These are phyloP conservation scores for Amphipoea oculea DNA, from an alignment of 2,888 invertebrate species.

Conservation along the genomic window DNA sequence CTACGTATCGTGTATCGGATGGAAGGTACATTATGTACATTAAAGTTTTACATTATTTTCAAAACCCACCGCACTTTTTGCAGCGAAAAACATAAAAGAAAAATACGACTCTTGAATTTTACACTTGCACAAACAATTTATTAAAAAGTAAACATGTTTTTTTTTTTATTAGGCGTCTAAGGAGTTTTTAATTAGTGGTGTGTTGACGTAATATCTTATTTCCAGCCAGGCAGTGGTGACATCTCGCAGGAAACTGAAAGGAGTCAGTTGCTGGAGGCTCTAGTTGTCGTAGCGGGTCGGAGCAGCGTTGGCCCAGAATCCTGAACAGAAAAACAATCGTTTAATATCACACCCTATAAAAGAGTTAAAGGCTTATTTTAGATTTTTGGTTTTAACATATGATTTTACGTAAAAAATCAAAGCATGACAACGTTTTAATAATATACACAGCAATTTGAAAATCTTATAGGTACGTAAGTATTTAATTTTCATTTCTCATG, in stretches of 20 bases:
- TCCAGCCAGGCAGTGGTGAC: constrained; percentile 72
- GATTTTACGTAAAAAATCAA: neutral
- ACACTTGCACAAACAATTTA: neutral
- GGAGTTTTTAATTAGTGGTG: constrained; percentile 11
- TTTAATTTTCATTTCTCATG: too few relatives aligned
- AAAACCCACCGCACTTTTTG: constrained; percentile 3
- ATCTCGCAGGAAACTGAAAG: constrained; percentile 72
- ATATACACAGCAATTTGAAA: neutral
- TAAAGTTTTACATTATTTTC: constrained; percentile 27
- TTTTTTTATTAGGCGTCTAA: neutral
- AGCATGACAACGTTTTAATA: neutral
- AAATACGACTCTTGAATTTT: constrained; percentile 9
- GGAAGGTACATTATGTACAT: constrained; percentile 27
- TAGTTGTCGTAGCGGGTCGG: constrained; percentile 85
- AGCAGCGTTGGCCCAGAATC: constrained; percentile 84
- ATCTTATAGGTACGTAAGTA: neutral
- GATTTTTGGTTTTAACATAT: neutral
- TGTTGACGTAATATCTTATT: constrained; percentile 73
- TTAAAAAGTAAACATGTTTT: neutral
- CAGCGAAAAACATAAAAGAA: neutral
- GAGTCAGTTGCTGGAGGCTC: constrained; percentile 68
- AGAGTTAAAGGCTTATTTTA: neutral
- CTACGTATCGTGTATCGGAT: constrained; percentile 41
- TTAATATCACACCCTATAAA: neutral
- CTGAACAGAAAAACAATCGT: constrained; percentile 70